Evolutionary conservation across 2,888 invertebrate genomes (phyloP).

Genomic region (Hirtodrosophila duncani): DNA sequence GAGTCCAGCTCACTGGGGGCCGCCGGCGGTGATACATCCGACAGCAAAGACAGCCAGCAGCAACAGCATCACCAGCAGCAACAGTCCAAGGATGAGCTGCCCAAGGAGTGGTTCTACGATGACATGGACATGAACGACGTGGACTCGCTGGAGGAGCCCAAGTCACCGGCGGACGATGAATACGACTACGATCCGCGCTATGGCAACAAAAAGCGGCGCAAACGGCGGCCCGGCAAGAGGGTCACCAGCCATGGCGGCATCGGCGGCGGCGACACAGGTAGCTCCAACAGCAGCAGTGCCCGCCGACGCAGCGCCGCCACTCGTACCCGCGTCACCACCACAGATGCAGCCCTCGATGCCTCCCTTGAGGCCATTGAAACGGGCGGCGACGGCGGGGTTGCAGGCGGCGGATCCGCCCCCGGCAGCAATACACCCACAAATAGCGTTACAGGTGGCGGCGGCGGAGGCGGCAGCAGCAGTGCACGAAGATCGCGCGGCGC

Average conservation of each 20-base stretch:
- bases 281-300: constrained; percentile 45
- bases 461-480: constrained; percentile 60
- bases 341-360: constrained; percentile 58
- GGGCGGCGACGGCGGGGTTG: constrained; percentile 18
- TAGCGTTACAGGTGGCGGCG: constrained; percentile 63
- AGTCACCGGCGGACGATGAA: constrained; percentile 94
- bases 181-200: constrained; percentile 88
- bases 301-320: constrained; percentile 72
- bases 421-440: constrained; percentile 55
- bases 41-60: constrained; percentile 88
- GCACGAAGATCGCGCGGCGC: constrained; percentile 68
- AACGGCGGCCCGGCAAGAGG: constrained; percentile 76
- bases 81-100: constrained; percentile 85
- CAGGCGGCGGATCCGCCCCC: constrained; percentile 11
- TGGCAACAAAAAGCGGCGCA: constrained; percentile 78
- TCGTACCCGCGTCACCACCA: constrained; percentile 49
- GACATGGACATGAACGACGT: constrained; percentile 93
- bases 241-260: constrained; percentile 46
- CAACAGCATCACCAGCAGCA: constrained; percentile 83
- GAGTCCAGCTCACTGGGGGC: constrained; percentile 78
- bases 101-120: constrained; percentile 94
- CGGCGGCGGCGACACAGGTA: constrained; percentile 47
- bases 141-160: constrained; percentile 93
- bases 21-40: constrained; percentile 79
- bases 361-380: constrained; percentile 53